phyloP scores from a whole-genome alignment of 1,140 invertebrate genomes.

The Camponotus floridanus region DNA sequence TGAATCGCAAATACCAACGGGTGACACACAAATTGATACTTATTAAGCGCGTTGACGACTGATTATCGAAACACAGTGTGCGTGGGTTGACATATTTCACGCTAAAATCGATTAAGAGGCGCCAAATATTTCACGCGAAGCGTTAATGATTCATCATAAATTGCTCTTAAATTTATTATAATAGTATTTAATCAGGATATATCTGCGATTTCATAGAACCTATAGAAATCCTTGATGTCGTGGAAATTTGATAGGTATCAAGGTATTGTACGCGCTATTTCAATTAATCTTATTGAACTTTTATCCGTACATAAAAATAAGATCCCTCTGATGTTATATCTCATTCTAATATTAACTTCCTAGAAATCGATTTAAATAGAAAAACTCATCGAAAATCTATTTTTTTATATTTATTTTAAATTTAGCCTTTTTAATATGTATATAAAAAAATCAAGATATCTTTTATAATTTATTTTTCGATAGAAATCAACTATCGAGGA shows the following conservation, averaged over 20 bases:
- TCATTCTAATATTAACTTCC: not conserved
- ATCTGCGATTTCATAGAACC: no score
- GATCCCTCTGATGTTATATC: not conserved
- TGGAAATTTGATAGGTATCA: not conserved
- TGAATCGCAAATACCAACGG: constrained; percentile 25
- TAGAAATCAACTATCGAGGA: not conserved
- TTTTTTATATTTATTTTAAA: not conserved
- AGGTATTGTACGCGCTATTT: not conserved
- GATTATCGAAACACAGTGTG: not conserved
- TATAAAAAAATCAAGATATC: not conserved
- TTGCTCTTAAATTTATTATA: not conserved
- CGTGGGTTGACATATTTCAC: not conserved
- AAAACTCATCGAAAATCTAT: not conserved
- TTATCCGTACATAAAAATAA: not conserved
- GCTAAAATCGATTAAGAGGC: not conserved
- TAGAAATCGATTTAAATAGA: not conserved
- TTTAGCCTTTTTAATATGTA: no score
- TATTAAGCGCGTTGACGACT: not conserved
- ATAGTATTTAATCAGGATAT: not conserved
- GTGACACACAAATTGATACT: constrained; percentile 39
- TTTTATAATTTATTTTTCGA: not conserved
- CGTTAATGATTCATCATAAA: not conserved
- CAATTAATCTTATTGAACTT: not conserved
- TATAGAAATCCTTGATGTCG: not conserved
- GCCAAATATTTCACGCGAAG: constrained; percentile 1